These are phyloP conservation scores for Eumaeus atala DNA, from an alignment of 1,140 invertebrate genomes.

Conservation along the genomic window DNA sequence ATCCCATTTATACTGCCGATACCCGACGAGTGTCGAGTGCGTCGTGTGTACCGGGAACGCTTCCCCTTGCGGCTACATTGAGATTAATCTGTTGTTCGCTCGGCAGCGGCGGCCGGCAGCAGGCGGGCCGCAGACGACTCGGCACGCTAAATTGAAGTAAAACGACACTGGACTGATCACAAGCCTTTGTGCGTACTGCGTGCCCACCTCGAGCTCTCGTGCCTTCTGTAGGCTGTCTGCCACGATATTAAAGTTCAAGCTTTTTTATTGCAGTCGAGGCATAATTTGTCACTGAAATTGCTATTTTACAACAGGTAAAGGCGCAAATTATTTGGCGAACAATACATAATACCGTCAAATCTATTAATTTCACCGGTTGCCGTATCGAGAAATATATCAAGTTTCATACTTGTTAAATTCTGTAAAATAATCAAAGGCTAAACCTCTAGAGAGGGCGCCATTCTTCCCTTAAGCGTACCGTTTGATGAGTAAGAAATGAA, in stretches of 20 bases:
- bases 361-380: too few relatives aligned
- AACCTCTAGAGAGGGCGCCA: neutral
- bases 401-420: too few relatives aligned
- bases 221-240: too few relatives aligned
- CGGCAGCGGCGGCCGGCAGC: conserved; percentile 28
- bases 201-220: neutral
- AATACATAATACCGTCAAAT: too few relatives aligned
- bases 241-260: too few relatives aligned
- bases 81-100: conserved; percentile 34
- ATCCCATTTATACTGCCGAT: too few relatives aligned
- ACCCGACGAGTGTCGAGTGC: conserved; percentile 4
- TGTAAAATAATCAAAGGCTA: too few relatives aligned
- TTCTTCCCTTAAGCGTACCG: neutral
- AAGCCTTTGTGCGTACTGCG: conserved; percentile 29
- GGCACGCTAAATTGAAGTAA: conserved; percentile 34
- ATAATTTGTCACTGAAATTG: too few relatives aligned
- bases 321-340: too few relatives aligned
- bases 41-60: conserved; percentile 2
- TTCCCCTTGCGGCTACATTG: conserved; percentile 27
- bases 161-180: conserved; percentile 34
- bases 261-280: too few relatives aligned
- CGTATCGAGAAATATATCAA: too few relatives aligned
- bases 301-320: too few relatives aligned
- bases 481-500: conserved; percentile 1
- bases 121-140: conserved; percentile 31